These are phyloP conservation scores for Serranochromis macrocephalus DNA, from an alignment of 2,113 vertebrate genomes.

Conservation along the genomic window DNA sequence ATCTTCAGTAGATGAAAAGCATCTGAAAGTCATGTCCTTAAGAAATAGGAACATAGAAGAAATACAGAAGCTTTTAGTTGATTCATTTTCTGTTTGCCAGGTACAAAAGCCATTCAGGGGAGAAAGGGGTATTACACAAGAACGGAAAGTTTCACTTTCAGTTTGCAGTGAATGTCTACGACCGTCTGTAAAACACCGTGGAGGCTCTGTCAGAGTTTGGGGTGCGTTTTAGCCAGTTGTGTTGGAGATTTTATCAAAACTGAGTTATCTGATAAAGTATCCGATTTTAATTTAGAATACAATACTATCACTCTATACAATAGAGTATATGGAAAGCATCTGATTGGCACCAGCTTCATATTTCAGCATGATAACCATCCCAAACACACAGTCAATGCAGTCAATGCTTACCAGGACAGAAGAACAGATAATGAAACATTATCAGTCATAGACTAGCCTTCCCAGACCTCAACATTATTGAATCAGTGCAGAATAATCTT, in stretches of 20 bases:
- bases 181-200: not conserved
- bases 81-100: not conserved
- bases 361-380: not conserved
- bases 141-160: not conserved
- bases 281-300: not conserved
- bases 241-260: not conserved
- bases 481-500: not conserved
- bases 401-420: not conserved
- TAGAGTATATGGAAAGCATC: not conserved
- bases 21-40: not conserved
- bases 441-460: not conserved
- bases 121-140: not conserved
- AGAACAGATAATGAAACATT: not conserved
- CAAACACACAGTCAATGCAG: not conserved
- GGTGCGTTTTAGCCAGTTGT: not conserved
- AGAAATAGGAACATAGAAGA: not conserved
- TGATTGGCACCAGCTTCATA: not conserved
- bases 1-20: not conserved
- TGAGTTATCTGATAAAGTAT: not conserved
- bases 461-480: not conserved
- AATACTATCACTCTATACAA: not conserved
- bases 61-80: not conserved
- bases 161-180: not conserved
- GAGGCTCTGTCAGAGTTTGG: not conserved
- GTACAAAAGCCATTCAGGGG: not conserved